phyloP scores from a whole-genome alignment of 2,113 vertebrate genomes.

The Albula goreensis region DNA sequence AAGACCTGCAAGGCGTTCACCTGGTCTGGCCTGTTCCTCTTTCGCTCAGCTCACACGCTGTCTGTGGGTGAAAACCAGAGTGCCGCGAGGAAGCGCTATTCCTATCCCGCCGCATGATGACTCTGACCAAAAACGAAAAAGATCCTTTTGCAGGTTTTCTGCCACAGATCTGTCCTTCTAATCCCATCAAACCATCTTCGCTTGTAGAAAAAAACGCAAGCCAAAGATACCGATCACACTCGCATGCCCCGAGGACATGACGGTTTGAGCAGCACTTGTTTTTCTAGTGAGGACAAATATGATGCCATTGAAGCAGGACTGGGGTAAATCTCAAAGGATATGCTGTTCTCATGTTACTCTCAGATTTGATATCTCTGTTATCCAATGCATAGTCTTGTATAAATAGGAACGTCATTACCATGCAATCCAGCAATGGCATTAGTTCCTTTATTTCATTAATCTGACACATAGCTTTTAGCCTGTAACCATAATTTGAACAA shows the following conservation, averaged over 20 bases:
- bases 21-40: neutral
- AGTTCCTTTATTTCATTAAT: too few species aligned
- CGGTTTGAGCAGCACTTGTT: neutral
- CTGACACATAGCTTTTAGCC: too few species aligned
- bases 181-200: neutral
- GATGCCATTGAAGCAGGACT: neutral
- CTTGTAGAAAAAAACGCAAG: neutral
- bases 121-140: neutral
- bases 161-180: neutral
- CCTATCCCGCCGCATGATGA: neutral
- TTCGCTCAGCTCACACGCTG: neutral
- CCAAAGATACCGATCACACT: neutral
- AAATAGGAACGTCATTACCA: too few species aligned
- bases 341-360: neutral
- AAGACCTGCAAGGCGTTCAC: neutral
- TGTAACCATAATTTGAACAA: neutral
- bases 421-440: too few species aligned
- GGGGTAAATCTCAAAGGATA: neutral
- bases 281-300: neutral
- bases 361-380: neutral
- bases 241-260: neutral
- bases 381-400: neutral
- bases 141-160: neutral
- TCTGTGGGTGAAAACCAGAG: neutral
- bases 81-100: neutral